Evolutionary conservation across 2,113 vertebrate species (phyloP), one percentile per base, ranked within the genome.

Genomic region (Spea bombifrons): DNA sequence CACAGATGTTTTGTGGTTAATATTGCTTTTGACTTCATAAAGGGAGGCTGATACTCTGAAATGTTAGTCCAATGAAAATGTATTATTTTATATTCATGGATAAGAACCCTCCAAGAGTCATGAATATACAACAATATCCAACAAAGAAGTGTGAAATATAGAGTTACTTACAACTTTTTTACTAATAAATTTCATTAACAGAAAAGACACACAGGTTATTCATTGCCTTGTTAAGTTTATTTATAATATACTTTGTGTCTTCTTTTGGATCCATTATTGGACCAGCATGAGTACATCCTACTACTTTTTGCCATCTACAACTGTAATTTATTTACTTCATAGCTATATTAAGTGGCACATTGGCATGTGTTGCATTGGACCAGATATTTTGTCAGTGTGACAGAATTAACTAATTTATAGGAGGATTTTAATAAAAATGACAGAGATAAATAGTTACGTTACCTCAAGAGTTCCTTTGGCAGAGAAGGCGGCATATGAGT

Each of bases 391-490:
- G n/a, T 45, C 83, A 82, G 75, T 83, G 57, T 79, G 85, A 81
- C 66, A 79, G 76, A 86, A 88, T 63, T 30, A 50, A 53, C 3
- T 80, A 63, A 83, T 83, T 85, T 83, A 83, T 77, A 83, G 84
- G 85, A 84, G 53, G 75, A 71, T 85, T 88, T 85, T 83, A 83
- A 46, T 75, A 49, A 82, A 90, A 90, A 84, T 84, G 83, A 90
- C 88, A 90, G 84, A 88, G 84, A 90, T 83, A 89, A 92, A 92
- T 67, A 76, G 71, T 47, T 73, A 64, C 4, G 80, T 86, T 95
- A 99, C 97, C 97, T 96, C 88, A 4, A 97, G 88, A 84, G 85
- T 92, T 87, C 97, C 97, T 76, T 89, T 92, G 82, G 95, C 93
- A 84, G 97, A 99, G 83, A 96, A 99, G 82, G 96, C 95, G 13